Conservation (phyloP, 1,140 invertebrate genomes). For the Micrasema longulum region DNA sequence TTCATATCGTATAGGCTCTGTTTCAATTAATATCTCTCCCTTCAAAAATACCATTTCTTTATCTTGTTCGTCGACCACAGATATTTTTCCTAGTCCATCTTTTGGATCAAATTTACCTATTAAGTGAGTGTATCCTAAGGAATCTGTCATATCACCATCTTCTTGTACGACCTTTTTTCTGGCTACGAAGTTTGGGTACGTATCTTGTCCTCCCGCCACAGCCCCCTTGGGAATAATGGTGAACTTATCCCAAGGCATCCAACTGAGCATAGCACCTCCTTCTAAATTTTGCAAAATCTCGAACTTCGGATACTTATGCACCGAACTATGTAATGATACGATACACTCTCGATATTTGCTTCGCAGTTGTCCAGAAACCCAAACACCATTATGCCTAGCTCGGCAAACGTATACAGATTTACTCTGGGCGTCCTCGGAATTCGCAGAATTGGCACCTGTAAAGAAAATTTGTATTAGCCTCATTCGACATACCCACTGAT, state of each 20-base stretch:
- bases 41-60: constrained; percentile 71
- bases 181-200: constrained; percentile 65
- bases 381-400: constrained; percentile 75
- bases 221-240: constrained; percentile 71
- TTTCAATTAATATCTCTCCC: constrained; percentile 82
- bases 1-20: constrained; percentile 81
- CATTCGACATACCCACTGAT: too few relatives aligned
- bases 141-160: constrained; percentile 56
- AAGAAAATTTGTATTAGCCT: neutral
- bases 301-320: constrained; percentile 72
- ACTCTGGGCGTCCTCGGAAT: constrained; percentile 39
- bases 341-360: constrained; percentile 72
- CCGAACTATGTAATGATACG: constrained; percentile 72
- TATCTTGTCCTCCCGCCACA: constrained; percentile 70
- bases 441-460: constrained; percentile 43
- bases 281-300: constrained; percentile 84
- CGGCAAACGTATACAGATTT: constrained; percentile 80
- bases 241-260: constrained; percentile 79
- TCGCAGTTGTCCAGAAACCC: constrained; percentile 76
- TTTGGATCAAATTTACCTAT: constrained; percentile 76
- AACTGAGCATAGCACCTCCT: constrained; percentile 78
- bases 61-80: constrained; percentile 73
- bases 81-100: constrained; percentile 74
- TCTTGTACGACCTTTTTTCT: constrained; percentile 60
- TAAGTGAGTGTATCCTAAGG: constrained; percentile 65